Evolutionary conservation across 2,797 vertebrate species (phyloP).

Genomic region (Sebastes jordani): DNA sequence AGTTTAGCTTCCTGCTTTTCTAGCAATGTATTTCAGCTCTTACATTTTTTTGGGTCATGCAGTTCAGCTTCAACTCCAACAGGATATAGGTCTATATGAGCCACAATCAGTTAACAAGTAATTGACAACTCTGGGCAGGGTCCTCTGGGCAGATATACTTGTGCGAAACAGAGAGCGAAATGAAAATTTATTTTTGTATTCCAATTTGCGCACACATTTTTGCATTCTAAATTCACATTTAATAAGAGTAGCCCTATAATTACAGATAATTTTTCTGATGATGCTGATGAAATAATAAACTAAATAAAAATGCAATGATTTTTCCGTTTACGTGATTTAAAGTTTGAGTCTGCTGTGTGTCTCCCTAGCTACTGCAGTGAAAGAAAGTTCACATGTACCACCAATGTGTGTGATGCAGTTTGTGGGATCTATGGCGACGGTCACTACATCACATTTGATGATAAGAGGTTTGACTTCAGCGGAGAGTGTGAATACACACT

Average conservation of each 20-base stretch:
- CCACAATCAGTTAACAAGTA: too few relatives aligned
- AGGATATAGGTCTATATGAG: too few relatives aligned
- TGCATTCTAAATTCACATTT: neutral
- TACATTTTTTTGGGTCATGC: too few relatives aligned
- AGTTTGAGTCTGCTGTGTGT: constrained; percentile 19
- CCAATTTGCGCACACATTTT: neutral
- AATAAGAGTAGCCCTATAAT: neutral
- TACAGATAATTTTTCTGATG: neutral
- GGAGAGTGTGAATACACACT: constrained; percentile 94
- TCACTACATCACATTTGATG: constrained; percentile 92
- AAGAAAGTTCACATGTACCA: constrained; percentile 88
- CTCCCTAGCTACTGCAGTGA: constrained; percentile 83
- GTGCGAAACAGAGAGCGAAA: too few relatives aligned
- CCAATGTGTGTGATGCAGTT: constrained; percentile 83
- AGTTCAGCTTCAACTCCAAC: too few relatives aligned
- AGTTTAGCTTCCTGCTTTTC: too few relatives aligned
- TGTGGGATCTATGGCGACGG: constrained; percentile 92
- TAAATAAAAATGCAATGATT: neutral
- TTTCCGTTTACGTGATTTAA: neutral
- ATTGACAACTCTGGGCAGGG: too few relatives aligned
- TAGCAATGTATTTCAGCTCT: too few relatives aligned
- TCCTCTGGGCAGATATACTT: too few relatives aligned
- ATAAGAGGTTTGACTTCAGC: constrained; percentile 89
- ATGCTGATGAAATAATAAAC: neutral
- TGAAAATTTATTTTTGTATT: too few relatives aligned